Conservation (phyloP, 2,113 vertebrate species). For the Lagopus leucura region DNA sequence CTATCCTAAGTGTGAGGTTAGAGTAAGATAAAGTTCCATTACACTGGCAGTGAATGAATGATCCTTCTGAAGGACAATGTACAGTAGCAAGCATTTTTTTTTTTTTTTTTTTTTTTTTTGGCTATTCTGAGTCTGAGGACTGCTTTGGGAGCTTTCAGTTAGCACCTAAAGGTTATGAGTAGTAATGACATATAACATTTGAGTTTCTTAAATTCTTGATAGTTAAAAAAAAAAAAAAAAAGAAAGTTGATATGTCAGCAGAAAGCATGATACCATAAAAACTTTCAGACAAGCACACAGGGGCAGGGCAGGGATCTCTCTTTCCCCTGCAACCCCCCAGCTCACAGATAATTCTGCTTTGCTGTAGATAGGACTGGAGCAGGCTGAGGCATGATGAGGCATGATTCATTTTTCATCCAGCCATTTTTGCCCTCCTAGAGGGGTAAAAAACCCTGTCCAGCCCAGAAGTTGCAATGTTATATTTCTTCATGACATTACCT, state of each 20-base stretch:
- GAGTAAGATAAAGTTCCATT: not conserved
- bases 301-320: not conserved
- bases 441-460: not conserved
- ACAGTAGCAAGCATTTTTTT: not conserved
- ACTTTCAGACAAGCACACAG: not conserved
- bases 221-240: not conserved
- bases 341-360: not conserved
- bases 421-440: not conserved
- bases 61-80: not conserved
- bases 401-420: not conserved
- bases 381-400: not conserved
- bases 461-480: not conserved
- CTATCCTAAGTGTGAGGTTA: not conserved
- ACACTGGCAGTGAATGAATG: not conserved
- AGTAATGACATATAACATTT: not conserved
- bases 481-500: not conserved
- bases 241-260: not conserved
- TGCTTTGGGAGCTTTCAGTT: not conserved
- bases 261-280: not conserved
- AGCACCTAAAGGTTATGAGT: not conserved
- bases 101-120: accelerated
- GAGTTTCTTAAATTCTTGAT: not conserved
- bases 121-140: not conserved
- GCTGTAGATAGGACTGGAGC: not conserved
- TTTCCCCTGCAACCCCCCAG: not conserved